phyloP scores from a whole-genome alignment of 2,113 vertebrate species.

The Mohoua ochrocephala region DNA sequence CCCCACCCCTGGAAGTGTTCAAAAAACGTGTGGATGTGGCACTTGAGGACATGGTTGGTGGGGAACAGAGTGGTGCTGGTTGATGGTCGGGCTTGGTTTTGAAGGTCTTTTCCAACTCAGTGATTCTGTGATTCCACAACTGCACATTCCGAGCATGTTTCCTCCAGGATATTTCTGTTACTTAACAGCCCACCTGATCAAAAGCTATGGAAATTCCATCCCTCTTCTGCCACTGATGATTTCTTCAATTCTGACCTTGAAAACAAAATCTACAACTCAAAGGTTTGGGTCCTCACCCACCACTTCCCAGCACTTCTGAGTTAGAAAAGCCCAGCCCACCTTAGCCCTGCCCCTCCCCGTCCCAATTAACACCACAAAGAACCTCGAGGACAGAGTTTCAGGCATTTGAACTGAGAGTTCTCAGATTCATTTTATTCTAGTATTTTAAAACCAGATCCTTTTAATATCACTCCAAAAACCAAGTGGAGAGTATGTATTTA shows the following conservation, averaged over 20 bases:
- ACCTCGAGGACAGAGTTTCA: neutral
- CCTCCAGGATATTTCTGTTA: neutral
- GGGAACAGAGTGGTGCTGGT: neutral
- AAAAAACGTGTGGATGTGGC: neutral
- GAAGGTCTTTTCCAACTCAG: neutral
- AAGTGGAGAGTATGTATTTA: neutral
- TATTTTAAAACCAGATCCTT: neutral
- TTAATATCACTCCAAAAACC: neutral
- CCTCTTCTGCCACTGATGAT: neutral
- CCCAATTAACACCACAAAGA: neutral
- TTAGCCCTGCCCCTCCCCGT: neutral
- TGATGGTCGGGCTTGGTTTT: neutral
- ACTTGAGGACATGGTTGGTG: neutral
- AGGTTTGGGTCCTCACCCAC: neutral
- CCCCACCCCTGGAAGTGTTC: neutral
- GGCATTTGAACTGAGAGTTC: neutral
- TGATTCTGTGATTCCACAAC: rapidly evolving
- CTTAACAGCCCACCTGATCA: neutral
- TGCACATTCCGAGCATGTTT: neutral
- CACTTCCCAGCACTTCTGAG: neutral
- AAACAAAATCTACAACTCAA: neutral
- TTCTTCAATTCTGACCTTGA: neutral
- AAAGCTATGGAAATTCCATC: neutral
- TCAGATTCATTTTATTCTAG: neutral
- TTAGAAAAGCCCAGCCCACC: neutral